Conservation (phyloP, 1,140 invertebrate genomes). For the Drosophila malerkotliana region DNA sequence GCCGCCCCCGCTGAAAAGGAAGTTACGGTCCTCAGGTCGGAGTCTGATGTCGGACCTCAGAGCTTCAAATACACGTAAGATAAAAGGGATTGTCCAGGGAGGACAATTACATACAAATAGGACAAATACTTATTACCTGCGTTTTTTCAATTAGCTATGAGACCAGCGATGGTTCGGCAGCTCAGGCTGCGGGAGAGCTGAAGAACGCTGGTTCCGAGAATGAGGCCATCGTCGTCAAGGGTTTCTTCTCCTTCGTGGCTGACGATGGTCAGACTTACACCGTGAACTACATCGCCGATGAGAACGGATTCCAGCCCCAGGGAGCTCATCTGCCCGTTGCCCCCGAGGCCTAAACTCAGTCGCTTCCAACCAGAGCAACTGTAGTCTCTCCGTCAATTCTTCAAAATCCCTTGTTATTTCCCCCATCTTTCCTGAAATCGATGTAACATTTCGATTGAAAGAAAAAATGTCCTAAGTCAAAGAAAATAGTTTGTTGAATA, state of each 20-base stretch:
- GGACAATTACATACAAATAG: neutral
- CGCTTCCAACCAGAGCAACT: slow-evolving; percentile 11
- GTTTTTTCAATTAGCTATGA: slow-evolving; percentile 22
- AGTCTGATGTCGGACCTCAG: slow-evolving; percentile 38
- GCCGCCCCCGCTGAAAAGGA: no score
- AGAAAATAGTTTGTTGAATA: slow-evolving; percentile 35
- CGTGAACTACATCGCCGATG: slow-evolving; percentile 88
- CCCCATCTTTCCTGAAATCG: slow-evolving; percentile 1
- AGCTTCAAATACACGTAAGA: slow-evolving; percentile 54
- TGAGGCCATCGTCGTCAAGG: slow-evolving; percentile 65
- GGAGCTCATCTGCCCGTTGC: slow-evolving; percentile 85
- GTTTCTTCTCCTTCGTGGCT: slow-evolving; percentile 83
- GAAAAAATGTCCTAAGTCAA: slow-evolving; percentile 26
- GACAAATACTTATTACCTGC: neutral
- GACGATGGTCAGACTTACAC: slow-evolving; percentile 87
- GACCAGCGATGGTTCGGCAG: slow-evolving; percentile 49
- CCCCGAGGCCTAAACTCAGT: slow-evolving; percentile 18
- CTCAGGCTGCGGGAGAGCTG: slow-evolving; percentile 17
- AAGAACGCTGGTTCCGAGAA: slow-evolving; percentile 38
- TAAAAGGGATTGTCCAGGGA: neutral
- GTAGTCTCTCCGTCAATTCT: slow-evolving; percentile 4
- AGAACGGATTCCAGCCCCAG: slow-evolving; percentile 89
- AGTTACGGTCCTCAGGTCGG: neutral
- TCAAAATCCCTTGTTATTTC: slow-evolving; percentile 29
- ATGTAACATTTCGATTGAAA: slow-evolving; percentile 3